Conservation (phyloP, 2,113 vertebrate species). For the Scalopus aquaticus region DNA sequence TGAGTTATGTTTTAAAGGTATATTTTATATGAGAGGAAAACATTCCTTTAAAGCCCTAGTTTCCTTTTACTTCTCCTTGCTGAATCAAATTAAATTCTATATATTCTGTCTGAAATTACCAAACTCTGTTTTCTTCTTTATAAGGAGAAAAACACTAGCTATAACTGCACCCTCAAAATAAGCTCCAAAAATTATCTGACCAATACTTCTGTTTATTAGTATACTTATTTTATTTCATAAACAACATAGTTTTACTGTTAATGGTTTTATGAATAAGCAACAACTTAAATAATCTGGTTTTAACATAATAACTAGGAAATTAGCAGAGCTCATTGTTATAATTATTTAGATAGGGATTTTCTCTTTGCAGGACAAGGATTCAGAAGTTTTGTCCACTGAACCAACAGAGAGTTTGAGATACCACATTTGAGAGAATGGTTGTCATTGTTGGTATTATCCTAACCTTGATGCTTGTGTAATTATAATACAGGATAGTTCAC, state of each 20-base stretch:
- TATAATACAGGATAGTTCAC: background rate
- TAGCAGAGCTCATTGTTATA: background rate
- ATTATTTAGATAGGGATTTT: background rate
- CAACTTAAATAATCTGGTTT: background rate
- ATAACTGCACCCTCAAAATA: background rate
- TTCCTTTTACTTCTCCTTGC: background rate
- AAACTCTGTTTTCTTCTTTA: slow-evolving; percentile 21
- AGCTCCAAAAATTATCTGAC: background rate
- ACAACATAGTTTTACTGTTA: background rate
- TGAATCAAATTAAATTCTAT: background rate
- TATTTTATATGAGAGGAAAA: background rate
- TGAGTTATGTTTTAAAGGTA: background rate
- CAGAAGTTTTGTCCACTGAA: background rate
- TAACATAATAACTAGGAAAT: background rate
- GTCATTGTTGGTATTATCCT: background rate
- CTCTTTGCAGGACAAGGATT: background rate
- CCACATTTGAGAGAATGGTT: background rate
- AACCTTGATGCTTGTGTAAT: background rate
- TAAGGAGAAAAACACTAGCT: slow-evolving; percentile 14
- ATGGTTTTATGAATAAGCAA: background rate
- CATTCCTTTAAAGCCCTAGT: background rate
- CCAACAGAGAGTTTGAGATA: background rate
- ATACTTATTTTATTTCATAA: slow-evolving; percentile 19
- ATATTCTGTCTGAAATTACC: background rate
- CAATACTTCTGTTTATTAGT: background rate